A percentile compares a stretch with the other conserved stretches of the same genome.
Evolutionary conservation across 2,888 invertebrate genomes (phyloP).

Genomic region (Euplexia lucipara): DNA sequence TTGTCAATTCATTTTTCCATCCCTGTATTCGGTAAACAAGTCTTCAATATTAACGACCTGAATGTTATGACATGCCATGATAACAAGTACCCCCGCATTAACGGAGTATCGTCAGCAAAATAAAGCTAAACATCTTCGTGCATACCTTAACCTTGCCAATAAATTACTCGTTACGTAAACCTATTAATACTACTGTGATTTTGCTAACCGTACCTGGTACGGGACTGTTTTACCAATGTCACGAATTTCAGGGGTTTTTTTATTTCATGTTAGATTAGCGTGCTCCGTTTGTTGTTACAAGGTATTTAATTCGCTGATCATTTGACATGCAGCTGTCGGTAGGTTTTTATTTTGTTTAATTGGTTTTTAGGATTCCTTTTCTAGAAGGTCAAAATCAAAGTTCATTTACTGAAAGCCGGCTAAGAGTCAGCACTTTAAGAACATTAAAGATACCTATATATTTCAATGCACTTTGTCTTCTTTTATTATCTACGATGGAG

Average conservation of each 20-base stretch:
- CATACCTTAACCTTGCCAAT: conserved; percentile 59
- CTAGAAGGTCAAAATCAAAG: too few relatives aligned
- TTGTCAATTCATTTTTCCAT: conserved; percentile 17
- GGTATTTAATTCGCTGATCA: conserved; percentile 57
- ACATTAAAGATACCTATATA: too few relatives aligned
- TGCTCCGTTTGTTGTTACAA: conserved; percentile 40
- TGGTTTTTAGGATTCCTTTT: too few relatives aligned
- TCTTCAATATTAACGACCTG: conserved; percentile 7
- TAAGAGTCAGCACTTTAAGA: too few relatives aligned
- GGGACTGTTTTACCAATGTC: conserved; percentile 44
- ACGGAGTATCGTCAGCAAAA: conserved; percentile 46
- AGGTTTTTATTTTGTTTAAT: too few relatives aligned
- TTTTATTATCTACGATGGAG: too few relatives aligned
- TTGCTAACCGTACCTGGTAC: conserved; percentile 60
- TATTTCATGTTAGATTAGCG: conserved; percentile 57
- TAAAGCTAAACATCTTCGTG: conserved; percentile 58
- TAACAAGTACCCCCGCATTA: conserved; percentile 26
- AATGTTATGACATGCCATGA: conserved; percentile 23
- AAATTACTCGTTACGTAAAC: conserved; percentile 55
- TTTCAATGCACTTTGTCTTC: too few relatives aligned
- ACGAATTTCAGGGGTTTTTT: conserved; percentile 48
- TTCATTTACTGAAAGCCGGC: too few relatives aligned
- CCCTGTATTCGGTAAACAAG: conserved; percentile 30
- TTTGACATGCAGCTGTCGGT: conserved; percentile 41
- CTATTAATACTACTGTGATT: conserved; percentile 56